Base-by-base conservation (phyloP, 2,888 invertebrate genomes). In the Neelides folsomi region DNA sequence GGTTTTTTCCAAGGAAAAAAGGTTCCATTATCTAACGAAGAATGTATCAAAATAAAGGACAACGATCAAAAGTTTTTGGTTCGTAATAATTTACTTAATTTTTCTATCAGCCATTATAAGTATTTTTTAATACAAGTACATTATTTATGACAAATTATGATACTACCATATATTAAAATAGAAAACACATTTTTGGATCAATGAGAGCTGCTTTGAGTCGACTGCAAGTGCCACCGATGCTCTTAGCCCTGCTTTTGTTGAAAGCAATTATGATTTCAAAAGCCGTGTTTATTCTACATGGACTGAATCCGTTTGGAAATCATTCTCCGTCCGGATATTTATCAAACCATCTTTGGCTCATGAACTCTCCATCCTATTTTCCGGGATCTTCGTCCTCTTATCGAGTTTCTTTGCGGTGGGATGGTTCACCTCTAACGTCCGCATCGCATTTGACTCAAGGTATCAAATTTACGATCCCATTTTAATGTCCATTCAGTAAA, bases 241-340 rank as follows among this genome's bases (percentile, higher is more conserved):
- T 1, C 34, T 49, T 9, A 88, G 88, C 69, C 88, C 88, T n/a
- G 89, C 88, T 0, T 89, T 89, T 68, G 69, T 76, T 8, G 79
- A 82, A 59, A 71, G 77, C 59, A 85, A 77, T 66, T 87, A 87
- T 67, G 78, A 86, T 67, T 80, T 83, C 78, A 72, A 75, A 16
- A 85, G 86, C 0, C 81, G 82, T 12, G 61, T 75, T 64, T 92
- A 82, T 70, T 87, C 89, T 4, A 81, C 87, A 10, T 90, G 90
- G 90, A 81, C 87, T 16, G 90, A 90, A 74, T 88, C 88, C 0
- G 79, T 84, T 40, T 92, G 90, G 88, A 73, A 76, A 51, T 73
- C 77, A 51, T 76, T 86, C 64, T 79, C 76, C 64, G 80, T 85
- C 55, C 77, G 84, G 57, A 79, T 90, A 73, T 89, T 88, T 70